Base-by-base conservation (phyloP, 2,888 invertebrate genomes). In the Liopterus haemorrhoidalis region DNA sequence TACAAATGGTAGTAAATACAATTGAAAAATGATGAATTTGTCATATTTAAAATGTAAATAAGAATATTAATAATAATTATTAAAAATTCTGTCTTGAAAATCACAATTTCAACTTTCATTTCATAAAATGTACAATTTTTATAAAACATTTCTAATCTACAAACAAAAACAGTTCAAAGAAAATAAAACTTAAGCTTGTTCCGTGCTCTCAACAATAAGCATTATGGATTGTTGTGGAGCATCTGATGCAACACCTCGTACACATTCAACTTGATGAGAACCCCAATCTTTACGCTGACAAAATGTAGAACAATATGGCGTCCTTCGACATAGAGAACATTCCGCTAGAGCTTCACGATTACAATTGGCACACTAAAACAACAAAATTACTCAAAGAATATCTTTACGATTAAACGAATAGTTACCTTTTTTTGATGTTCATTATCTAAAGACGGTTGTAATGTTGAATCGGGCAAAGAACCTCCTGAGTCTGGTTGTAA, bases 231-330 rank as follows among this genome's bases (percentile, higher is more conserved):
- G 84, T 56, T 78, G 76, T 5, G 70, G 57, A 15, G 74, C 74
- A 0, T 72, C 67, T 21, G 72, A 61, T 1, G 79, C 73, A 18
- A 81, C 80, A 22, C 79, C 78, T 48, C 85, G 75, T 27, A 86
- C 81, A 62, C 88, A 88, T 65, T 89, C 88, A 49, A 87, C 84
- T 67, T 89, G 89, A 67, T 85, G 90, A 25, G 83, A 78, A 11
- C 79, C 81, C 90, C 90, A 91, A 69, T 91, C 90, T 66, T 89
- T 90, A 53, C 88, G 79, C 68, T 91, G 90, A 67, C 91, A 91
- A 69, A 87, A 90, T 2, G 85, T 86, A 5, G 90, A 89, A 66
- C 91, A 91, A 66, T 91, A 91, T 6, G 88, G 88, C 9, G 89
- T 89, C 49, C 85, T 76, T 38, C 89, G 77, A 60, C 91, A 91